These are phyloP conservation scores for Styela plicata DNA, from an alignment of 23 tunicate species.

Conservation along the genomic window DNA sequence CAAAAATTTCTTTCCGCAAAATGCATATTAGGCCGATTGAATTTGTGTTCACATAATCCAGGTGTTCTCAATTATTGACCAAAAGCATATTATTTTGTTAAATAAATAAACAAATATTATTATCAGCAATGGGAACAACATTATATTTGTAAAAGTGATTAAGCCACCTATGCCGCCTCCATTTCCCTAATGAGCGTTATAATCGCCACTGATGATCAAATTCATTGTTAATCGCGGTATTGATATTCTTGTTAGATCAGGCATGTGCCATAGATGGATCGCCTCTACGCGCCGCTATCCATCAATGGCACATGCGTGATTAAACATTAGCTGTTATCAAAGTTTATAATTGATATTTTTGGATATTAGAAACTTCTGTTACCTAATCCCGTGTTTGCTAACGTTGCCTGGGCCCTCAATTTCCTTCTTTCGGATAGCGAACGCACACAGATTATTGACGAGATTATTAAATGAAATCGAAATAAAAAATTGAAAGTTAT, in stretches of 20 bases:
- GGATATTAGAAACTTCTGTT: not conserved
- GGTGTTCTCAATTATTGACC: too few species aligned
- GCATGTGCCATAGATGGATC: too few species aligned
- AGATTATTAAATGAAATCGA: not conserved
- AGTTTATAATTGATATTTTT: not conserved
- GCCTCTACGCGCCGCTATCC: too few species aligned
- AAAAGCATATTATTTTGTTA: too few species aligned
- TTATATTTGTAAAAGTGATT: not conserved
- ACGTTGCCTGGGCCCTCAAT: slow-evolving; percentile 6
- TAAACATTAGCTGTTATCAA: not conserved
- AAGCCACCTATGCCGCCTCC: not conserved
- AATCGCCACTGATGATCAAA: not conserved
- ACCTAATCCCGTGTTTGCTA: slow-evolving; percentile 8
- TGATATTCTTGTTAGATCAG: too few species aligned
- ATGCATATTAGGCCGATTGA: too few species aligned
- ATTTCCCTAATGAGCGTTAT: not conserved
- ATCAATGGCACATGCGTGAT: too few species aligned
- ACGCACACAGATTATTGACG: not conserved
- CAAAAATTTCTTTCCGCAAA: too few species aligned
- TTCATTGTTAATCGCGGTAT: too few species aligned
- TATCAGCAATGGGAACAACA: not conserved
- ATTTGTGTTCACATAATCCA: too few species aligned
- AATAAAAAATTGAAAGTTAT: not conserved
- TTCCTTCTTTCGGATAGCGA: not conserved
- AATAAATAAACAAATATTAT: not conserved